A percentile compares a stretch with the other conserved stretches of the same genome.
Conservation (phyloP, 1,140 invertebrate genomes). For the Lepeophtheirus salmonis region DNA sequence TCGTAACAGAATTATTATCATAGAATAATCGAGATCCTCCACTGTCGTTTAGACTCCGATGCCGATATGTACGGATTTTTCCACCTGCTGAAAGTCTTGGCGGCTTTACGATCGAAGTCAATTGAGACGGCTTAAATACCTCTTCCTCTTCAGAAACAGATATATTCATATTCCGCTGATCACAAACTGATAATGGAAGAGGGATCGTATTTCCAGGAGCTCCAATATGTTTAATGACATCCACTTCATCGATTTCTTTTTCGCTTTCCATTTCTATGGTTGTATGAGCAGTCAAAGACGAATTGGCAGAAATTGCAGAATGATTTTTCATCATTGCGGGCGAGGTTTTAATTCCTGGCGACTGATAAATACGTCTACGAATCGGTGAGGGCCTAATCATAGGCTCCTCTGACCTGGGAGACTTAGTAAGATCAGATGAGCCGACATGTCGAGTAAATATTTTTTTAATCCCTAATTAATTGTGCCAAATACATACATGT, state of each 20-base stretch:
- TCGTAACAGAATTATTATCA: not conserved
- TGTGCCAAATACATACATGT: no score
- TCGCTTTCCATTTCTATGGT: not conserved
- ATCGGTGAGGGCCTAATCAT: not conserved
- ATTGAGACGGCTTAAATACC: no score
- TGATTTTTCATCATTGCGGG: not conserved
- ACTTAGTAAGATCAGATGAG: not conserved
- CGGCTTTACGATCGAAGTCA: not conserved
- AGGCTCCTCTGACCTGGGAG: not conserved
- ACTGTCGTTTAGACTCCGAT: not conserved
- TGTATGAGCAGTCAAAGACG: not conserved
- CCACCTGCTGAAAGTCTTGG: not conserved
- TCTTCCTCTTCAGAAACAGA: not conserved
- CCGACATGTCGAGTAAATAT: not conserved
- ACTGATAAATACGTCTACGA: not conserved
- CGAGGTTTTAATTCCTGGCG: not conserved
- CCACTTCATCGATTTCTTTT: not conserved
- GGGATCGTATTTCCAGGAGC: not conserved
- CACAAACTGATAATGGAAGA: not conserved
- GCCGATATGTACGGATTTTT: not conserved
- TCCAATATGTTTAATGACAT: not conserved
- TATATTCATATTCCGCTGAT: not conserved
- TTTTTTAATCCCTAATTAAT: not conserved
- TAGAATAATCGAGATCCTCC: not conserved
- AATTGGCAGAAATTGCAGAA: not conserved